phyloP scores from a whole-genome alignment of 2,888 invertebrate species.

The Coenonympha glycerion region DNA sequence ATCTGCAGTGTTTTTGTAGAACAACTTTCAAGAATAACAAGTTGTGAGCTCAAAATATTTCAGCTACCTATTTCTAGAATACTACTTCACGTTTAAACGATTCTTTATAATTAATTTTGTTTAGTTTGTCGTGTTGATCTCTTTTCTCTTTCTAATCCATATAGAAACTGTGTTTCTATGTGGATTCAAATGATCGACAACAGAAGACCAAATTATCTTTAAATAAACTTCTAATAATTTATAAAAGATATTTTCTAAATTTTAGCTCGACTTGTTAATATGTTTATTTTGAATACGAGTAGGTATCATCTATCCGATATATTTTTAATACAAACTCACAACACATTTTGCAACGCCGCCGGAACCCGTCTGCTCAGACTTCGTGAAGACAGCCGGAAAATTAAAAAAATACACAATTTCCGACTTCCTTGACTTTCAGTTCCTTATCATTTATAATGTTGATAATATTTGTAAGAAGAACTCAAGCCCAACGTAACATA shows the following conservation, averaged over 20 bases:
- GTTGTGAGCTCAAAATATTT: no score
- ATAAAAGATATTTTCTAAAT: no score
- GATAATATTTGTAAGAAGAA: background rate
- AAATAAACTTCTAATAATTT: no score
- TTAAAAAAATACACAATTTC: constrained; percentile 64
- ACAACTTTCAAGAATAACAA: no score
- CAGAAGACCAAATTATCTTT: no score
- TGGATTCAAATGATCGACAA: no score
- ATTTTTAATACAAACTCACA: constrained; percentile 46
- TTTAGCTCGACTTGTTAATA: background rate
- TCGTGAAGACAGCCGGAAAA: constrained; percentile 72
- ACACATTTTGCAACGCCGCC: constrained; percentile 51
- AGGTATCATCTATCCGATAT: constrained; percentile 42
- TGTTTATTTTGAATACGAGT: constrained; percentile 9
- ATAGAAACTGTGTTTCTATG: no score
- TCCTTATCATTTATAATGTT: constrained; percentile 17
- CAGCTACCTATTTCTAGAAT: no score
- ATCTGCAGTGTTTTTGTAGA: constrained; percentile 1
- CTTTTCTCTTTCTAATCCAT: no score
- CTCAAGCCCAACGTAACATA: background rate
- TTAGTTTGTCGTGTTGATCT: no score
- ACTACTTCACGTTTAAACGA: no score
- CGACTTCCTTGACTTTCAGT: constrained; percentile 20
- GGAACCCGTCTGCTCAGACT: constrained; percentile 39
- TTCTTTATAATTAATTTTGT: no score